phyloP scores from a whole-genome alignment of 2,888 invertebrate genomes.

The Dioctria linearis region DNA sequence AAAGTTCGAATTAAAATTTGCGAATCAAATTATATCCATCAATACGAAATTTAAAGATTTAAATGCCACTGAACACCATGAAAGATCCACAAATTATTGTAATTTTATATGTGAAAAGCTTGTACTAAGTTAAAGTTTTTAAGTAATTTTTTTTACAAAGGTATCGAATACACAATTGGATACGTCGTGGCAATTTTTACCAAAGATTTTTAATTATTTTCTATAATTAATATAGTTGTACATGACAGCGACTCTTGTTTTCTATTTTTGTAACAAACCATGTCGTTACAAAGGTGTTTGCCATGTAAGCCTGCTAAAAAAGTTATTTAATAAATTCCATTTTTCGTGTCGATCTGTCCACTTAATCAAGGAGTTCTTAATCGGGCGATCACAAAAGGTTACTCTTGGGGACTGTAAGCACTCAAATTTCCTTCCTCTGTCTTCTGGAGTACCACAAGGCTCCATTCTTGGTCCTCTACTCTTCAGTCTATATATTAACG shows the following conservation, averaged over 20 bases:
- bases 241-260: not conserved
- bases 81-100: not conserved
- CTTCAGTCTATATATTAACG: too few species aligned
- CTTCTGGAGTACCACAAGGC: too few species aligned
- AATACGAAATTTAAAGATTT: conserved; percentile 1
- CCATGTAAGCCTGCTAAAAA: too few species aligned
- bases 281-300: too few species aligned
- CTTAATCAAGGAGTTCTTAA: too few species aligned
- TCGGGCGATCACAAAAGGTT: too few species aligned
- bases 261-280: too few species aligned
- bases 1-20: conserved; percentile 45
- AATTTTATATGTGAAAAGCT: not conserved
- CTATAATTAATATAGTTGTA: conserved; percentile 4
- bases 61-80: not conserved
- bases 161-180: not conserved
- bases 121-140: conserved; percentile 6
- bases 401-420: too few species aligned
- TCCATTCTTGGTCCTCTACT: too few species aligned
- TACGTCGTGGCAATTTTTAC: not conserved
- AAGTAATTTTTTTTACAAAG: not conserved
- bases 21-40: conserved; percentile 29
- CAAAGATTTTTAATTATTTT: not conserved
- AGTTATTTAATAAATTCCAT: too few species aligned
- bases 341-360: too few species aligned
- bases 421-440: too few species aligned